phyloP scores from a whole-genome alignment of 2,888 invertebrate species.

The Cyclophora albipunctata region DNA sequence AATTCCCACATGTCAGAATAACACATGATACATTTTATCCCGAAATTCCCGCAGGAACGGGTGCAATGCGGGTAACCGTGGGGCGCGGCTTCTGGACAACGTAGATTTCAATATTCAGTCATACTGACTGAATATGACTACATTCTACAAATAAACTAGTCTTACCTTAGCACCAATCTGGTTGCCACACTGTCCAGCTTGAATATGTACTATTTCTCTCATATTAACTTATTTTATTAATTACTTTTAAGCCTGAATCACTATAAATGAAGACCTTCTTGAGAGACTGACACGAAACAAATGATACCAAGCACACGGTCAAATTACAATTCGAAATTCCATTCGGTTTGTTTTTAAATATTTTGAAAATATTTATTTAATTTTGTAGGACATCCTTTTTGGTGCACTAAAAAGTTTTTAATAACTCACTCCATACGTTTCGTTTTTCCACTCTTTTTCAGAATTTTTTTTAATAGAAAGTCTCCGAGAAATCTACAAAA shows the following conservation, averaged over 20 bases:
- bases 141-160: too few species aligned
- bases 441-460: too few species aligned
- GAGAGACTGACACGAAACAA: constrained; percentile 50
- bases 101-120: too few species aligned
- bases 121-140: too few species aligned
- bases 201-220: constrained; percentile 88
- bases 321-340: constrained; percentile 4
- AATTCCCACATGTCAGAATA: too few species aligned
- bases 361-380: too few species aligned
- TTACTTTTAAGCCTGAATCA: constrained; percentile 25
- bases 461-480: background rate
- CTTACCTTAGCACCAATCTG: constrained; percentile 69
- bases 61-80: too few species aligned
- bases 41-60: too few species aligned
- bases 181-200: constrained; percentile 86
- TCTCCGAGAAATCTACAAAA: background rate
- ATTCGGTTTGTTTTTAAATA: constrained; percentile 7
- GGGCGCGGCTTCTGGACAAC: too few species aligned
- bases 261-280: constrained; percentile 36
- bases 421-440: background rate
- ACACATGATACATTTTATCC: too few species aligned
- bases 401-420: background rate
- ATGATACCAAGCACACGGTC: constrained; percentile 20
- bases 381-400: background rate
- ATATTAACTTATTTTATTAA: constrained; percentile 56